phyloP scores from a whole-genome alignment of 2,888 invertebrate species.

The Panopea generosa region DNA sequence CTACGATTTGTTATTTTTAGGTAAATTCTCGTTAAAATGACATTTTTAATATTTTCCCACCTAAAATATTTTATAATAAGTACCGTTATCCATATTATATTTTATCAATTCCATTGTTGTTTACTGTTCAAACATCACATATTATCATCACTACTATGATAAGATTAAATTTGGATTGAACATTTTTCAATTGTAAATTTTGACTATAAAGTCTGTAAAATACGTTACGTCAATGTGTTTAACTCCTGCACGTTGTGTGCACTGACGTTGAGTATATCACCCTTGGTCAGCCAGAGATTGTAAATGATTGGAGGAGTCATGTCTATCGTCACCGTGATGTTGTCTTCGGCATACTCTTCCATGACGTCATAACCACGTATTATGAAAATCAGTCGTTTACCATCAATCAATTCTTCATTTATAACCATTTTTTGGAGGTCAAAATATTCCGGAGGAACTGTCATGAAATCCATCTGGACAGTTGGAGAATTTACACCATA shows the following conservation, averaged over 20 bases:
- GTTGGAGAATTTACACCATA: slow-evolving; percentile 7
- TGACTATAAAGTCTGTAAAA: too few species aligned
- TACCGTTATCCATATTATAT: too few species aligned
- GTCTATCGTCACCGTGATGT: slow-evolving; percentile 50
- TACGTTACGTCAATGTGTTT: slow-evolving; percentile 61
- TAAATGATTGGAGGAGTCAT: slow-evolving; percentile 56
- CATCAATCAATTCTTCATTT: slow-evolving; percentile 44
- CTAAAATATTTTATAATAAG: too few species aligned
- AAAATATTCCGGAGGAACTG: slow-evolving; percentile 31
- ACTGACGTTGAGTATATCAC: slow-evolving; percentile 60
- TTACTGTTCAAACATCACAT: too few species aligned
- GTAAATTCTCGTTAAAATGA: too few species aligned
- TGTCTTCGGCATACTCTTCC: slow-evolving; percentile 51
- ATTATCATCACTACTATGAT: too few species aligned
- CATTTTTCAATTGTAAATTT: too few species aligned
- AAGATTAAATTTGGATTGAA: too few species aligned
- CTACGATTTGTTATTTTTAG: too few species aligned
- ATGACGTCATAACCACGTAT: slow-evolving; percentile 55
- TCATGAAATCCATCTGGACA: slow-evolving; percentile 11
- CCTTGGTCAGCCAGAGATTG: slow-evolving; percentile 62
- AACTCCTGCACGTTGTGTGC: slow-evolving; percentile 61
- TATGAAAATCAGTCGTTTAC: slow-evolving; percentile 43
- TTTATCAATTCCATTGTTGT: too few species aligned
- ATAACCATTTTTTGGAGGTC: slow-evolving; percentile 21
- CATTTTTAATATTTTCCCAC: too few species aligned